Base-by-base conservation (phyloP, 2,888 invertebrate genomes). In the Athalia circularis region DNA sequence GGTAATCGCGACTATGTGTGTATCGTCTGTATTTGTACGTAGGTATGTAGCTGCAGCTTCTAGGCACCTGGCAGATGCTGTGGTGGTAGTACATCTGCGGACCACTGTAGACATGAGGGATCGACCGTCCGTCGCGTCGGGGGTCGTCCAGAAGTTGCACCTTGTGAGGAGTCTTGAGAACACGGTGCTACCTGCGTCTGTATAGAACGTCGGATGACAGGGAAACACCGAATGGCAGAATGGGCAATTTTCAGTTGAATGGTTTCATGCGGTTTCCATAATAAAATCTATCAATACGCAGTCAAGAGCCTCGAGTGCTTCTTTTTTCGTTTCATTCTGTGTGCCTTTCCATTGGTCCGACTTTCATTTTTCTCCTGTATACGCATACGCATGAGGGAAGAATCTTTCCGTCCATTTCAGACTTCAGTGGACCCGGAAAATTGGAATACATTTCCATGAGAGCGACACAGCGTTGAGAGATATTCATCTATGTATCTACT, bases 151-250 rank as follows among this genome's bases (percentile, higher is more conserved):
- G n/a, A 8, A n/a, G 54, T 54, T 8, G 13, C 62, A 62, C 13
- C 62, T 62, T n/a, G n/a, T 29, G 62, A 13, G 9, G 62, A 62
- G 62, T 75, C 80, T 80, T 82, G 81, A 82, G 81, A 82, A 82
- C 80, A 80, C 75, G 65, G 80, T 78, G 76, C 81, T 82, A 81
- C 82, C 82, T 82, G 82, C 75, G 77, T 52, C 13, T 29, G 29
- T 29, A 29, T 29, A 29, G 29, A 29, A 29, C 29, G 29, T 29
- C 29, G 29, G 48, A 75, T 61, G 52, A 67, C 77, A 79, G 57
- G 13, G 70, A 47, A 54, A 78, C 77, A 77, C 72, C 79, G 65
- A 68, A 65, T 54, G 54, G 57, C 29, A 45, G 79, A 79, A 80
- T 77, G 77, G 77, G 78, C 57, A 67, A 67, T 72, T 68, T 80